Evolutionary conservation across 2,797 vertebrate species (phyloP), one percentile per base, ranked within the genome.

Genomic region (Danio albolineatus): DNA sequence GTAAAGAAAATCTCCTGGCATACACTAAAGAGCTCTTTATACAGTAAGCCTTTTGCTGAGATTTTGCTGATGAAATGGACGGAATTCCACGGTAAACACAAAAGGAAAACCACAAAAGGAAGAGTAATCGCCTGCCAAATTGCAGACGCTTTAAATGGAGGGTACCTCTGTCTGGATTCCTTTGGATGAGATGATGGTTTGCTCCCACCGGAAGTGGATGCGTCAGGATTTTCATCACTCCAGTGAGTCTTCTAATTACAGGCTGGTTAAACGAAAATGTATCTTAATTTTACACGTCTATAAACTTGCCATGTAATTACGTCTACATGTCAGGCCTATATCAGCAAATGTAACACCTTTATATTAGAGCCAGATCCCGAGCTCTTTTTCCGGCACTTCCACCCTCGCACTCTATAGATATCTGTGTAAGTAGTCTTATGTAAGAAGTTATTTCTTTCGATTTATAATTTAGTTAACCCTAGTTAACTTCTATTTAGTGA

Each of bases 91-190:
- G n/a, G 73, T 78, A 66, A 85, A 69, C 57, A 53, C 36, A 70
- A 86, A 81, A 80, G 78, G 73, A 85, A 87, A 91, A 91, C 91
- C 90, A 89, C 84, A 54, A 64, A 17, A 69, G 76, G 74, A 83
- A 81, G 82, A 85, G 59, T 19, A 62, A 83, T 83, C 12, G 81
- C 84, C 83, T 80, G 72, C 74, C 28, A 78, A 74, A 79, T 81
- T 76, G 57, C 77, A 84, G 75, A 81, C 75, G 54, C 48, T 62
- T 17, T 77, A 39, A 71, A 61, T 82, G 49, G 53, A 59, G 82
- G 76, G 72, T 73, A 76, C 78, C 78, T 80, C 81, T 64, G 75
- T 80, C 84, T 84, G 80, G 69, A 69, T 76, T 76, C 66, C 49
- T 74, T 44, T 44, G 43, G 48, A 80, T 61, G 36, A 85, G 78